These are phyloP conservation scores for Choloepus didactylus DNA, from an alignment of 2,797 vertebrate species.

Conservation along the genomic window DNA sequence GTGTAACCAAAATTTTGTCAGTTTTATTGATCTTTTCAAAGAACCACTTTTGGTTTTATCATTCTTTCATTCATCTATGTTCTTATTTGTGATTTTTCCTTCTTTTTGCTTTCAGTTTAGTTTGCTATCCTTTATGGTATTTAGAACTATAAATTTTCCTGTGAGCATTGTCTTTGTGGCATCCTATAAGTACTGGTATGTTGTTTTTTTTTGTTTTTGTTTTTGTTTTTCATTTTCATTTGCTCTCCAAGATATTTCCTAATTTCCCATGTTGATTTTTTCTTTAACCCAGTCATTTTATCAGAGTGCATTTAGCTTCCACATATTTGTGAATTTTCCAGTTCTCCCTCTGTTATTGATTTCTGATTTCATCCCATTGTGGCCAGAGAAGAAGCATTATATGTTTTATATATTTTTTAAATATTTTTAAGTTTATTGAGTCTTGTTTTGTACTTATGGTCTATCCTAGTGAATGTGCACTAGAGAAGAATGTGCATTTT, in stretches of 20 bases:
- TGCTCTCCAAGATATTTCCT: background rate
- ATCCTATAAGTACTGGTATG: background rate
- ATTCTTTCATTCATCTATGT: background rate
- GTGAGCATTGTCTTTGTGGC: background rate
- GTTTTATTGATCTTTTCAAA: background rate
- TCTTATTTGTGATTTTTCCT: background rate
- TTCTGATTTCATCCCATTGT: background rate
- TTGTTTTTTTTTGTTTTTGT: background rate
- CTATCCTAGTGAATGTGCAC: background rate
- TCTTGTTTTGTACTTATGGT: background rate
- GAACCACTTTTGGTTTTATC: background rate
- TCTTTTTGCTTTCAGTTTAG: background rate
- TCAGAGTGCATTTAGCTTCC: background rate
- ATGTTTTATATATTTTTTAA: background rate
- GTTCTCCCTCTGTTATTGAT: background rate
- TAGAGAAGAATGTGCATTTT: background rate
- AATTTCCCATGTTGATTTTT: background rate
- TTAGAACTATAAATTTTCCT: background rate
- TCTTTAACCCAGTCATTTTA: background rate
- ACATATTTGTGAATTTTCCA: background rate
- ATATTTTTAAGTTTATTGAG: background rate
- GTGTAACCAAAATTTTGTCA: background rate
- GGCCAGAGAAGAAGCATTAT: background rate
- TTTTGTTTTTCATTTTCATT: background rate
- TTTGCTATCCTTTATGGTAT: background rate